Evolutionary conservation across 2,113 vertebrate species (phyloP).

Genomic region (Cyanocitta stelleri): DNA sequence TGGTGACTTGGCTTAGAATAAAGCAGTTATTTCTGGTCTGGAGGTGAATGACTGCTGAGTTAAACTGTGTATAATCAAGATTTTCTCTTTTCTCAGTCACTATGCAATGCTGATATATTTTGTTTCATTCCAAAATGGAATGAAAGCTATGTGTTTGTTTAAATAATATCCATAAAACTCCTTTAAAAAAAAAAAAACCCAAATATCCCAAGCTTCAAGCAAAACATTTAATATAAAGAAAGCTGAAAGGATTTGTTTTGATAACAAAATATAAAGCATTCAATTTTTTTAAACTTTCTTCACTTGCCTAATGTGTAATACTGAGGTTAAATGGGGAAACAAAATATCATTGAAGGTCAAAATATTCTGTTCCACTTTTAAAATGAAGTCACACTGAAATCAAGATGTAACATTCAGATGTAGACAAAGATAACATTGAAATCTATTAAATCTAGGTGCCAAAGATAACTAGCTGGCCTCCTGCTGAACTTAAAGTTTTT

Average conservation of each 20-base stretch:
- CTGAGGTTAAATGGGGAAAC: neutral
- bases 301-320: neutral
- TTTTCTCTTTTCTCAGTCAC: slow-evolving; percentile 9
- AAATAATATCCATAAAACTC: neutral
- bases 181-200: neutral
- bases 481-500: neutral
- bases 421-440: neutral
- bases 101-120: neutral
- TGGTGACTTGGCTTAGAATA: neutral
- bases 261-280: neutral
- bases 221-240: neutral
- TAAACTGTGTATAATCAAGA: neutral
- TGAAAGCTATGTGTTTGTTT: neutral
- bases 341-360: neutral
- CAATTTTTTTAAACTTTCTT: neutral
- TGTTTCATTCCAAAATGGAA: neutral
- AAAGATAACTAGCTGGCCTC: neutral
- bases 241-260: neutral
- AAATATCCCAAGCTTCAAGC: neutral
- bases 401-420: neutral
- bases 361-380: neutral
- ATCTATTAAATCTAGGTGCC: neutral
- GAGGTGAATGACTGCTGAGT: neutral
- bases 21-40: neutral
- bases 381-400: neutral